These are phyloP conservation scores for Spodoptera litura DNA, from an alignment of 1,140 invertebrate species.

Conservation along the genomic window DNA sequence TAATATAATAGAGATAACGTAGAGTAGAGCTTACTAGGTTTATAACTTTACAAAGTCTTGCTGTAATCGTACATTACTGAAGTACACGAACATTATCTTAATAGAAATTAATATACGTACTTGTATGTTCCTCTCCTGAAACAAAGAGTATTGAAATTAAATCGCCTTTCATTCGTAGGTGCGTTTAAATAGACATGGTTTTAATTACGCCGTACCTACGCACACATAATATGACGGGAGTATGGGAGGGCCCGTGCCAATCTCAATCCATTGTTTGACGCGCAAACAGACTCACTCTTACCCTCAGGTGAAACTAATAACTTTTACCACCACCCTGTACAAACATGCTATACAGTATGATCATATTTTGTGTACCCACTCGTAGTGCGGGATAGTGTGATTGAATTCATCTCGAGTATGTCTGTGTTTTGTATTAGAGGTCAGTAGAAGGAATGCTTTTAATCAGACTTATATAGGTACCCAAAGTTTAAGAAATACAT, in stretches of 20 bases:
- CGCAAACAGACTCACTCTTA: conserved; percentile 71
- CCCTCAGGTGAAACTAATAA: conserved; percentile 79
- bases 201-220: conserved; percentile 31
- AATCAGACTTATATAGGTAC: no score
- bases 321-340: conserved; percentile 50
- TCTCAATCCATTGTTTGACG: conserved; percentile 76
- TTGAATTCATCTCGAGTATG: neutral
- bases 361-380: conserved; percentile 37
- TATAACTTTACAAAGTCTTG: no score
- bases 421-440: conserved; percentile 9
- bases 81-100: no score
- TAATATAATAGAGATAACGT: no score
- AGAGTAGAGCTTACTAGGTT: no score
- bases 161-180: neutral
- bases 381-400: neutral
- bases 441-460: neutral
- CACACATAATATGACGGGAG: neutral
- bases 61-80: no score
- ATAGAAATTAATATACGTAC: no score
- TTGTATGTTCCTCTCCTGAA: no score
- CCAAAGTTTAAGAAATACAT: no score
- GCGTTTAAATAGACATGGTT: conserved; percentile 19
- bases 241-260: conserved; percentile 66
- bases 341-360: conserved; percentile 23
- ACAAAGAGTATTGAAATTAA: no score